Percentiles rank a stretch among this genome's conserved stretches.
Evolutionary conservation across 2,113 vertebrate species (phyloP).

Genomic region (Corydoras maculifer): DNA sequence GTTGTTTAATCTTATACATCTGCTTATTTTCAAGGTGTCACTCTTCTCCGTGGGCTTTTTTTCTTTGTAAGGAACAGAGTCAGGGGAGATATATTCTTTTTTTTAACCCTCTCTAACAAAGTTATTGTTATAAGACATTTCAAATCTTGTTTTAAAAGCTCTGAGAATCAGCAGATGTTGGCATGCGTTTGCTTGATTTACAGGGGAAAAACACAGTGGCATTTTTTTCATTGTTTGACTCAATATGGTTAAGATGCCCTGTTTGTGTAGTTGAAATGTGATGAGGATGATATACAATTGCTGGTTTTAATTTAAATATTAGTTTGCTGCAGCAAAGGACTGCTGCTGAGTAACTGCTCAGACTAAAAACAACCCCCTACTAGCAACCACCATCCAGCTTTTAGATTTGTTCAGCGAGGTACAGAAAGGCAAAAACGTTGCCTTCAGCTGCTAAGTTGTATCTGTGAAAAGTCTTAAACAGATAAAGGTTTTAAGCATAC

Average conservation of each 20-base stretch:
- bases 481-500: slow-evolving; percentile 45
- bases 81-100: slow-evolving; percentile 61
- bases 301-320: slow-evolving; percentile 73
- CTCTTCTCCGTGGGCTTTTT: too few relatives aligned
- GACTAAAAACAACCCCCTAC: slow-evolving; percentile 57
- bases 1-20: too few relatives aligned
- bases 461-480: slow-evolving; percentile 50
- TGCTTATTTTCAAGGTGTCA: too few relatives aligned
- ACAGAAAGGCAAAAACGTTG: slow-evolving; percentile 49
- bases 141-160: slow-evolving; percentile 75
- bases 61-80: slow-evolving; percentile 65
- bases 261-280: slow-evolving; percentile 70
- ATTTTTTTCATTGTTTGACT: slow-evolving; percentile 93
- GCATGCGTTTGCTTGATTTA: slow-evolving; percentile 74
- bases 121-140: slow-evolving; percentile 76
- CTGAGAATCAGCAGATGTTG: slow-evolving; percentile 98
- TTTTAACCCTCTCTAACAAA: slow-evolving; percentile 59
- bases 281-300: slow-evolving; percentile 69
- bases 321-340: slow-evolving; percentile 47
- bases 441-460: slow-evolving; percentile 48
- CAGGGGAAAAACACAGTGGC: slow-evolving; percentile 58
- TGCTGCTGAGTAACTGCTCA: slow-evolving; percentile 53
- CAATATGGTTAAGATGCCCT: slow-evolving; percentile 92
- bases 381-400: slow-evolving; percentile 38
- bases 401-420: slow-evolving; percentile 45